These are phyloP conservation scores for Aleadryas rufinucha DNA, from an alignment of 2,113 vertebrate genomes.

Conservation along the genomic window DNA sequence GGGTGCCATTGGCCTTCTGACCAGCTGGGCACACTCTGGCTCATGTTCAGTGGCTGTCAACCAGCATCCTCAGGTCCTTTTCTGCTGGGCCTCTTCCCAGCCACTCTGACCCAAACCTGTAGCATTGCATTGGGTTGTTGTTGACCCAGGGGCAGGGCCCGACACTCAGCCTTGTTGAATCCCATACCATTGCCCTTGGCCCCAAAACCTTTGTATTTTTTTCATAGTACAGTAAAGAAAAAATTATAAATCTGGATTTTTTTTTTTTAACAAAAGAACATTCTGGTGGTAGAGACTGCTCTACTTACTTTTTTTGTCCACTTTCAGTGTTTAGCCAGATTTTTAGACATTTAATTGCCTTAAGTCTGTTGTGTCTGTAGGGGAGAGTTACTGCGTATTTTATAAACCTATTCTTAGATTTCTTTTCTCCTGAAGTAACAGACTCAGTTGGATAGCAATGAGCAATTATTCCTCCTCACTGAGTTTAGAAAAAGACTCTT, in stretches of 20 bases:
- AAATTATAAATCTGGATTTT: neutral
- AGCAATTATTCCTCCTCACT: neutral
- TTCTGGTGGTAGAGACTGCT: neutral
- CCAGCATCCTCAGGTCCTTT: neutral
- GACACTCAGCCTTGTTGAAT: too few relatives aligned
- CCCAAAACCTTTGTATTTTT: neutral
- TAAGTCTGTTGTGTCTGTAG: neutral
- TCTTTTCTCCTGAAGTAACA: neutral
- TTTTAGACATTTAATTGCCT: neutral
- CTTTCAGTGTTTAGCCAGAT: neutral
- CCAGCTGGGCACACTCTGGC: neutral
- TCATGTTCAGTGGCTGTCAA: neutral
- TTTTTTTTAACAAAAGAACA: neutral
- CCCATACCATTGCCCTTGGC: neutral
- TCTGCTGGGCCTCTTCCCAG: neutral
- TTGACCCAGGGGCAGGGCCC: neutral
- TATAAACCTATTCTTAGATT: neutral
- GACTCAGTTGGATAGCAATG: neutral
- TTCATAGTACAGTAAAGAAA: neutral
- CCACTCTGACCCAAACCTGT: neutral
- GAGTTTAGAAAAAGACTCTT: neutral
- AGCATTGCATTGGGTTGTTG: neutral
- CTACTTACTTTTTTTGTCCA: neutral
- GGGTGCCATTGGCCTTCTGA: neutral
- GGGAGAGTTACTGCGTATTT: neutral